phyloP scores from a whole-genome alignment of 2,888 invertebrate genomes.

The Ichneumoninae sp. region DNA sequence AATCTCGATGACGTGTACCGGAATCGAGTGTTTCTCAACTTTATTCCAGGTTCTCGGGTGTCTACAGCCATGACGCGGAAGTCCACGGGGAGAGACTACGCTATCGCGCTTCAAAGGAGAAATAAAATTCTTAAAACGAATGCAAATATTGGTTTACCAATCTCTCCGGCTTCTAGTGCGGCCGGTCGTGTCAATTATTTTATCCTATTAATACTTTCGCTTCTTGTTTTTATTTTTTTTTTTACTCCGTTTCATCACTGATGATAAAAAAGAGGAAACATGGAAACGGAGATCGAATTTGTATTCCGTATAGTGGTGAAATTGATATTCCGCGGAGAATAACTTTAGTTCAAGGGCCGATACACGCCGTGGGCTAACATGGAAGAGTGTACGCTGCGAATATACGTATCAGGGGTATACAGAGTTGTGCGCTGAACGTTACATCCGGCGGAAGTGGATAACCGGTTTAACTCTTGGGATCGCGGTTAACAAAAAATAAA shows the following conservation, averaged over 20 bases:
- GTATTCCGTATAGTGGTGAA: slow-evolving; percentile 3
- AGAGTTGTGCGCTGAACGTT: neutral
- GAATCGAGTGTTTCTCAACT: neutral
- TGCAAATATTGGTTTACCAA: slow-evolving; percentile 33
- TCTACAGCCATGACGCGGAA: neutral
- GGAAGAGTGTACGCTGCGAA: neutral
- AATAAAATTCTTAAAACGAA: slow-evolving; percentile 11
- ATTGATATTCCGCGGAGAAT: slow-evolving; percentile 32
- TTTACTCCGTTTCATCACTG: neutral
- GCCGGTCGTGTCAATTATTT: no score
- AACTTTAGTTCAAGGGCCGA: slow-evolving; percentile 8
- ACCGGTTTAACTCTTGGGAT: slow-evolving; percentile 47
- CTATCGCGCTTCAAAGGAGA: slow-evolving; percentile 9
- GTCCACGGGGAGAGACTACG: neutral
- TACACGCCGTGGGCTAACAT: neutral
- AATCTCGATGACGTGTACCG: neutral
- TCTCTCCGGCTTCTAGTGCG: slow-evolving; percentile 17
- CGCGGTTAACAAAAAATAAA: slow-evolving; percentile 28
- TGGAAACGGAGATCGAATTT: neutral
- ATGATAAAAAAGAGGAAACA: neutral
- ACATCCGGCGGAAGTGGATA: slow-evolving; percentile 48
- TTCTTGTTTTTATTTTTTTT: neutral
- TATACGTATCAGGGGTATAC: slow-evolving; percentile 1
- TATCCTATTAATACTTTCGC: neutral
- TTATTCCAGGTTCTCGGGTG: neutral